phyloP scores from a whole-genome alignment of 2,888 invertebrate species.

The Lobophora halterata region DNA sequence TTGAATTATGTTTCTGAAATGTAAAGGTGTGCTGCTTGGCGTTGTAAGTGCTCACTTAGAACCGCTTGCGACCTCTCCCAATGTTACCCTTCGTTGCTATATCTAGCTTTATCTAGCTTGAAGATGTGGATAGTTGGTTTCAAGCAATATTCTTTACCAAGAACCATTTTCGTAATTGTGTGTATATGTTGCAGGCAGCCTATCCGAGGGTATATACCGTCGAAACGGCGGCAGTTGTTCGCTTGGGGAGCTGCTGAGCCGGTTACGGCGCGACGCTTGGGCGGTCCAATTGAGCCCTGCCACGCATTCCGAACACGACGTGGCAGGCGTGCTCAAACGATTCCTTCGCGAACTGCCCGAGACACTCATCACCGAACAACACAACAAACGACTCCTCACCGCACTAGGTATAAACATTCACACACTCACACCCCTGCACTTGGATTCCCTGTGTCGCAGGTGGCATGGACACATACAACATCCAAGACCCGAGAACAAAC shows the following conservation, averaged over 20 bases:
- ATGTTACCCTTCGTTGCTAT: too few species aligned
- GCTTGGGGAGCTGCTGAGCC: constrained; percentile 85
- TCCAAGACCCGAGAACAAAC: too few species aligned
- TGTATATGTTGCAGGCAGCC: constrained; percentile 82
- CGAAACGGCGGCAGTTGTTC: constrained; percentile 89
- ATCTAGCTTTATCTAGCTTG: too few species aligned
- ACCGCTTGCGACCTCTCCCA: too few species aligned
- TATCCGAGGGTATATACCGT: constrained; percentile 94
- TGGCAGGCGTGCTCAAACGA: constrained; percentile 92
- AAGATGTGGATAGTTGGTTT: too few species aligned
- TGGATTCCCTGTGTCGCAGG: too few species aligned
- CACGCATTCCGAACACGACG: constrained; percentile 92
- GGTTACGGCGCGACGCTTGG: constrained; percentile 91
- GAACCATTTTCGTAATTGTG: neutral
- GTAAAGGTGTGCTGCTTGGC: too few species aligned
- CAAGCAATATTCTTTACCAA: too few species aligned
- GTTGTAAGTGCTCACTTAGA: too few species aligned
- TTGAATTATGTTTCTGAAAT: too few species aligned
- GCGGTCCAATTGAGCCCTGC: constrained; percentile 89
- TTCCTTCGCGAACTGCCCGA: constrained; percentile 95
- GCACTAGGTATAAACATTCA: constrained; percentile 81
- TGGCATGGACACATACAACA: too few species aligned
- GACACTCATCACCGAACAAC: constrained; percentile 87
- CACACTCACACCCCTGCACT: too few species aligned
- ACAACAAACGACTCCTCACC: constrained; percentile 84